A percentile compares a stretch with the other conserved stretches of the same genome.
phyloP scores from a whole-genome alignment of 2,113 vertebrate species.

The Urocolius indicus region DNA sequence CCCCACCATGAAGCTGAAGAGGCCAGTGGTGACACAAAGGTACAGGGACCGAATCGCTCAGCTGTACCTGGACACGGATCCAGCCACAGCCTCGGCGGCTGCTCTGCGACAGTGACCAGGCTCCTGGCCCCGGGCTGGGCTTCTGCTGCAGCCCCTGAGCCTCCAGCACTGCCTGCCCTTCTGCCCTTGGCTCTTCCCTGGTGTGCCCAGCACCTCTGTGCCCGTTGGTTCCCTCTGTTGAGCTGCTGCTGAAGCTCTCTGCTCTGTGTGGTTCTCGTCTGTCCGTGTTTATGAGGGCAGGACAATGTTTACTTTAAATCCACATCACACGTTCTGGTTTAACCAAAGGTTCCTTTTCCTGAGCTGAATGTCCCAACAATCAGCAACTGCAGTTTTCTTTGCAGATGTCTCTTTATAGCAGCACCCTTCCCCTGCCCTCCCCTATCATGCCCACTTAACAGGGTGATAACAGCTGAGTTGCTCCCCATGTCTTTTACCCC shows the following conservation, averaged over 20 bases:
- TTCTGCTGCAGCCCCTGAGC: no score
- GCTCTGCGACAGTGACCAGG: conserved; percentile 48
- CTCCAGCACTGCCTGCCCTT: no score
- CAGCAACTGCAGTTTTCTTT: not conserved
- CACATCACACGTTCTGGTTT: rapidly evolving
- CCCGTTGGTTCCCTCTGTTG: no score
- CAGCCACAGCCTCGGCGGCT: conserved; percentile 51
- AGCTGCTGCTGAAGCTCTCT: no score
- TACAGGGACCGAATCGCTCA: conserved; percentile 83
- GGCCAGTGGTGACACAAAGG: conserved; percentile 82
- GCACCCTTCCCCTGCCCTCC: not conserved
- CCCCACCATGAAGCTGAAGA: conserved; percentile 90
- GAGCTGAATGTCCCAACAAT: conserved; percentile 20
- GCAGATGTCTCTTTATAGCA: not conserved
- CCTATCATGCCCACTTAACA: no score
- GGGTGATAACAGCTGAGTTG: no score
- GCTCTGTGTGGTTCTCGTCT: no score
- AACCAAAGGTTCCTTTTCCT: conserved; percentile 40
- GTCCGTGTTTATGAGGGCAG: not conserved
- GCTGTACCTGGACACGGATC: conserved; percentile 80
- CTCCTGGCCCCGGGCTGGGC: not conserved
- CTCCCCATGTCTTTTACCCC: no score
- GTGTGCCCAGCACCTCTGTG: no score
- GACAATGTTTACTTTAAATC: not conserved
- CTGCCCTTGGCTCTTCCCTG: no score